Evolutionary conservation across 2,888 invertebrate genomes (phyloP), one percentile per base, ranked within the genome.

Genomic region (Ormia ochracea): DNA sequence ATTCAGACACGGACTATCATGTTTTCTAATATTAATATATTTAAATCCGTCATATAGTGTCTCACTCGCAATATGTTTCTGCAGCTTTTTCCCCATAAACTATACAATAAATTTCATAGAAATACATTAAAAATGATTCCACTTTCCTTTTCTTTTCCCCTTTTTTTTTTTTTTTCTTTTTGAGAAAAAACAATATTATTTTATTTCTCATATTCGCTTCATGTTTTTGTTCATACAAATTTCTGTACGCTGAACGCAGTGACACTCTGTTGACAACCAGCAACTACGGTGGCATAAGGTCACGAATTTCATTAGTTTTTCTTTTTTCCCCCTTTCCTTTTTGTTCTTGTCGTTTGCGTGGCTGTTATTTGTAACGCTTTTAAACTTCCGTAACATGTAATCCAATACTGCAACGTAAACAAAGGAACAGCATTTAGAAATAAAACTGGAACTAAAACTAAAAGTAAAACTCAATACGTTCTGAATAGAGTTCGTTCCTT

Each of bases 241-340:
- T 69, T 38, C 43, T 56, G 63, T 54, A n/a, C 48, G 23, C 65
- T 65, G 81, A 74, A 79, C 76, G 63, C 31, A 65, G 73, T 77
- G 78, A 69, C 70, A 78, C 78, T 72, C 45, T 78, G 78, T 72
- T 81, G 77, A 74, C 81, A 78, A 58, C 69, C 66, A 77, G 43
- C 61, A 50, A 66, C 66, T 41, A 77, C 61, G 69, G 63, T 77
- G 74, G 77, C 81, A 66, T 81, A 83, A 84, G 86, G 87, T 87
- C 87, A 87, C 88, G 88, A 86, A 86, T 87, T 87, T 87, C 88
- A 87, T 87, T 86, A 87, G 84, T 83, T 84, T 78, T 81, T 83
- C 84, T 84, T 83, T 9, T 28, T n/a, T 26, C n/a, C 10, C 3
- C 3, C 2, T 12, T 1, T 3, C 6, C 3, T 21, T 50, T 23